Evolutionary conservation across 1,140 invertebrate genomes (phyloP).

Genomic region (Chrysoperla carnea): DNA sequence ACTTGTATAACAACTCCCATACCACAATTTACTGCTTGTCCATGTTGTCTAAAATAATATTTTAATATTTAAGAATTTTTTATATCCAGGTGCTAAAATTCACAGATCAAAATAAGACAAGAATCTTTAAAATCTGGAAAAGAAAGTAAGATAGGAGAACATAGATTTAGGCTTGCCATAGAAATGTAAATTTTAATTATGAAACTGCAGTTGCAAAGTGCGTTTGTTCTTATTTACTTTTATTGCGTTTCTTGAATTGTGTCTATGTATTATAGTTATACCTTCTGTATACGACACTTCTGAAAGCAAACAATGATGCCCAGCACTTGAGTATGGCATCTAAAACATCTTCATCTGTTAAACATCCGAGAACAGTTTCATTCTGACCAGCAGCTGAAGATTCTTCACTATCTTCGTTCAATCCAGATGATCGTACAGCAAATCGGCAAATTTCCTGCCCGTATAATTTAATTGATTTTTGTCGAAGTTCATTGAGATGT

Average conservation of each 20-base stretch:
- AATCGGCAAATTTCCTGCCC: conserved; percentile 10
- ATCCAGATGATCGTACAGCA: conserved; percentile 35
- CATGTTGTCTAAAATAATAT: conserved; percentile 36
- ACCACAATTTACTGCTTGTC: conserved; percentile 38
- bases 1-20: conserved; percentile 72
- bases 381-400: conserved; percentile 74
- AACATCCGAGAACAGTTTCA: conserved; percentile 51
- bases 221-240: no score
- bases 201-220: no score
- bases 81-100: not conserved
- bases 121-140: no score
- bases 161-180: no score
- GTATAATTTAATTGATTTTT: no score
- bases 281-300: conserved; percentile 56
- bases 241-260: no score
- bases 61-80: not conserved
- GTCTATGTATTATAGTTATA: conserved; percentile 11
- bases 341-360: conserved; percentile 29
- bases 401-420: conserved; percentile 61
- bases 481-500: no score
- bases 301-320: conserved; percentile 58
- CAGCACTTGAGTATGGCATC: conserved; percentile 50
- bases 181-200: no score
- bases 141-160: no score
- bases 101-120: no score